A percentile compares a stretch with the other conserved stretches of the same genome.
Evolutionary conservation across 2,888 invertebrate genomes (phyloP).

Genomic region (Drosophila suboccidentalis): DNA sequence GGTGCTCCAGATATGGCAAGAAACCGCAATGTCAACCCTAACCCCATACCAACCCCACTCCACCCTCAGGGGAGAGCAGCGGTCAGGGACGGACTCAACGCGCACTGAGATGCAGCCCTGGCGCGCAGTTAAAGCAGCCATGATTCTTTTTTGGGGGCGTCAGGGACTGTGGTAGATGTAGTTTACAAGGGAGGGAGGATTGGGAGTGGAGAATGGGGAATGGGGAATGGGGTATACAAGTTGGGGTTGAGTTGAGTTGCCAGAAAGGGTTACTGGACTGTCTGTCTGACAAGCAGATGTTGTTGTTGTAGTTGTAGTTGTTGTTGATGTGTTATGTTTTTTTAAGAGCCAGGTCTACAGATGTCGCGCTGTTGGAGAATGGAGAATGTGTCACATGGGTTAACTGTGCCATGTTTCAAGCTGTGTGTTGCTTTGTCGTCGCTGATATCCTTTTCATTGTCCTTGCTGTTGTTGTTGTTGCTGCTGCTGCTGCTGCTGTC

Average conservation of each 20-base stretch:
- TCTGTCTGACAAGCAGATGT: slow-evolving; percentile 25
- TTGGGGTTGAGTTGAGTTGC: slow-evolving; percentile 13
- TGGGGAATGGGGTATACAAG: not conserved
- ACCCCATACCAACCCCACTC: not conserved
- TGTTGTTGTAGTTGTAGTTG: slow-evolving; percentile 12
- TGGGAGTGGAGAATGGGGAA: not conserved
- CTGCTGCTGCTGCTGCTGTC: slow-evolving; percentile 16
- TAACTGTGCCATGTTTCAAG: slow-evolving; percentile 55
- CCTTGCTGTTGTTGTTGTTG: slow-evolving; percentile 20
- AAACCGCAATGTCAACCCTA: slow-evolving; percentile 43
- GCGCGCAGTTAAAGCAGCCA: slow-evolving; percentile 39
- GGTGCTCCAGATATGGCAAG: slow-evolving; percentile 21
- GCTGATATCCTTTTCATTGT: slow-evolving; percentile 62
- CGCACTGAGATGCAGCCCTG: slow-evolving; percentile 49
- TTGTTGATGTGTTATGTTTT: slow-evolving; percentile 16
- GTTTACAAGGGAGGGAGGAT: not conserved
- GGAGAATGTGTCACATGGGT: slow-evolving; percentile 48
- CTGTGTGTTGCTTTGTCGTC: slow-evolving; percentile 37
- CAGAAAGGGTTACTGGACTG: slow-evolving; percentile 40
- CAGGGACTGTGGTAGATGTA: slow-evolving; percentile 17
- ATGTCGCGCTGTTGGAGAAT: slow-evolving; percentile 24
- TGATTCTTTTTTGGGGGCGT: slow-evolving; percentile 32
- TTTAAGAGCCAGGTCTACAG: slow-evolving; percentile 39
- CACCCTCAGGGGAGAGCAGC: not conserved
- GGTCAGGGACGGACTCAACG: not conserved